These are phyloP conservation scores for Sarcophaga carnaria DNA, from an alignment of 2,888 invertebrate genomes.

Conservation along the genomic window DNA sequence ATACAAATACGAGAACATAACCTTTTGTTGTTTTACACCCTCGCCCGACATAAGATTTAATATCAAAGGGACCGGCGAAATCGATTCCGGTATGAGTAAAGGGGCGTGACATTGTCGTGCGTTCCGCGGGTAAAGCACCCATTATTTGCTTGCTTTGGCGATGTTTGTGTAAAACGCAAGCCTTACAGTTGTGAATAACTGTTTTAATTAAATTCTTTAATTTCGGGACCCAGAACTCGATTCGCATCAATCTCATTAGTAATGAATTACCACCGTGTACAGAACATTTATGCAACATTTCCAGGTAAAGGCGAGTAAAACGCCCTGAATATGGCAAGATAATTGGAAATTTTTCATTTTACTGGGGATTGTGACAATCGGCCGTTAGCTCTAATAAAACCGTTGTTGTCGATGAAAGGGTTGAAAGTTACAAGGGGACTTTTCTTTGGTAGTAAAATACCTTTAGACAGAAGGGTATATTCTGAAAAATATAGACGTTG, in stretches of 20 bases:
- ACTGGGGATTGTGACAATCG: not conserved
- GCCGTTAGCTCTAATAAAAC: not conserved
- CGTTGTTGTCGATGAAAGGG: not conserved
- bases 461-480: not conserved
- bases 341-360: not conserved
- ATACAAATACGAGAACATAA: constrained; percentile 13
- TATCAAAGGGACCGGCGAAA: constrained; percentile 4
- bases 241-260: not conserved
- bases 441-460: not conserved
- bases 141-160: constrained; percentile 20
- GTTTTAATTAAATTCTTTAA: not conserved
- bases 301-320: too few species aligned
- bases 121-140: not conserved
- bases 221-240: not conserved
- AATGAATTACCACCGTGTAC: not conserved
- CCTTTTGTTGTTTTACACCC: constrained; percentile 11
- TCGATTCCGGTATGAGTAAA: constrained; percentile 5
- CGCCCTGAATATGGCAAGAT: too few species aligned
- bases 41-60: constrained; percentile 10
- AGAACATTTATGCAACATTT: too few species aligned
- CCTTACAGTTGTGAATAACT: not conserved
- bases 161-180: not conserved
- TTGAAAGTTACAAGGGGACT: not conserved
- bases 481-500: not conserved
- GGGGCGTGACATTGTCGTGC: not conserved